Evolutionary conservation across 92 coral and sea anemone species (phyloP).

Genomic region (Hydrozoanthus gracilis): DNA sequence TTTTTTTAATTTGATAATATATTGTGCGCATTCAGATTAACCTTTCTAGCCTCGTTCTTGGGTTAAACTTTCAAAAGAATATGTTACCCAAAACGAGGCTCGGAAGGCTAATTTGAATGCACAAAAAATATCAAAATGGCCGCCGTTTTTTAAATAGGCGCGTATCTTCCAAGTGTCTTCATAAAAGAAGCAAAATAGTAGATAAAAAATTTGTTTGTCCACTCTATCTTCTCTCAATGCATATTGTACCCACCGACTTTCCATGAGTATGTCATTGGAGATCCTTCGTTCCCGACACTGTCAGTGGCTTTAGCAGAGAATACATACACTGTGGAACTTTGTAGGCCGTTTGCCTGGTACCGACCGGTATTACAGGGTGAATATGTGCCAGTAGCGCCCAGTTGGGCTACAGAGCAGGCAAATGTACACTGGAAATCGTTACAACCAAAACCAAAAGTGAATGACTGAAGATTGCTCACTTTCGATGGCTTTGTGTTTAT

Average conservation of each 20-base stretch:
- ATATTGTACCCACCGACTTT: constrained; percentile 63
- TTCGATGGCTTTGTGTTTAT: constrained; percentile 62
- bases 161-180: too few relatives aligned
- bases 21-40: too few relatives aligned
- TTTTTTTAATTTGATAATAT: too few relatives aligned
- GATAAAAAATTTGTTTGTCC: too few relatives aligned
- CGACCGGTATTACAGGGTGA: constrained; percentile 56
- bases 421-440: constrained; percentile 54
- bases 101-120: too few relatives aligned
- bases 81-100: too few relatives aligned
- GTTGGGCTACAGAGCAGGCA: constrained; percentile 56
- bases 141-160: too few relatives aligned
- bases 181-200: too few relatives aligned
- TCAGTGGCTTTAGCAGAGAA: constrained; percentile 79
- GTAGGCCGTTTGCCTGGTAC: constrained; percentile 46
- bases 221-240: not conserved
- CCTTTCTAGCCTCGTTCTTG: too few relatives aligned
- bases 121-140: too few relatives aligned
- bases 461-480: constrained; percentile 51
- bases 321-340: constrained; percentile 56
- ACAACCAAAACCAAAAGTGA: constrained; percentile 65
- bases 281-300: constrained; percentile 75
- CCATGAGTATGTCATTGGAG: constrained; percentile 59
- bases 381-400: constrained; percentile 42
- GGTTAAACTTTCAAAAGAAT: too few relatives aligned